phyloP scores from a whole-genome alignment of 1,140 invertebrate species.

The Cydia fagiglandana region DNA sequence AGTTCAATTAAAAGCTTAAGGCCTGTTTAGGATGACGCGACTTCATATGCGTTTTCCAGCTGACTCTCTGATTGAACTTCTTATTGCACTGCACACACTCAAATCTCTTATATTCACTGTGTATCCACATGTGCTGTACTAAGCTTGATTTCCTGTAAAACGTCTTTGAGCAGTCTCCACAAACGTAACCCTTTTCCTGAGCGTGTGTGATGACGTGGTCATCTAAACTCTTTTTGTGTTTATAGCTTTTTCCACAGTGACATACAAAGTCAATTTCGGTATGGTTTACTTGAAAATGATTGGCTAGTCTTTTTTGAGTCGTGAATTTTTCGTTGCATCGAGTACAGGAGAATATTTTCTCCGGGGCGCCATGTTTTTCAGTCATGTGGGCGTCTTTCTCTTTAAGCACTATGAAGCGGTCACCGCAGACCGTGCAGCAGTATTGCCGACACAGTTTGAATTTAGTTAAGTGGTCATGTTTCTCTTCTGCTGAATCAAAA shows the following conservation, averaged over 20 bases:
- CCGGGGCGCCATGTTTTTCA: not conserved
- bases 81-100: slow-evolving; percentile 32
- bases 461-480: slow-evolving; percentile 11
- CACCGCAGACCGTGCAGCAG: slow-evolving; percentile 9
- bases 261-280: slow-evolving; percentile 4
- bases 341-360: not conserved
- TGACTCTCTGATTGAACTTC: slow-evolving; percentile 43
- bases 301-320: not conserved
- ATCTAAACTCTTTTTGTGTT: not conserved
- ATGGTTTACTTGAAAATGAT: not conserved
- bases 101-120: slow-evolving; percentile 29
- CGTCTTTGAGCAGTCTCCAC: slow-evolving; percentile 5
- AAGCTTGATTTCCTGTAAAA: not conserved
- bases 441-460: slow-evolving; percentile 15
- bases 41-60: slow-evolving; percentile 55
- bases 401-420: slow-evolving; percentile 7
- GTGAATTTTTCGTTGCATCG: not conserved
- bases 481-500: slow-evolving; percentile 4
- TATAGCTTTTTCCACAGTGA: slow-evolving; percentile 7
- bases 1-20: not conserved
- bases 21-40: slow-evolving; percentile 48
- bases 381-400: slow-evolving; percentile 22
- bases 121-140: slow-evolving; percentile 26
- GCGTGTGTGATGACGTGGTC: not conserved
- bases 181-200: not conserved